Evolutionary conservation across 2,113 vertebrate species (phyloP).

Genomic region (Cichladusa arquata): DNA sequence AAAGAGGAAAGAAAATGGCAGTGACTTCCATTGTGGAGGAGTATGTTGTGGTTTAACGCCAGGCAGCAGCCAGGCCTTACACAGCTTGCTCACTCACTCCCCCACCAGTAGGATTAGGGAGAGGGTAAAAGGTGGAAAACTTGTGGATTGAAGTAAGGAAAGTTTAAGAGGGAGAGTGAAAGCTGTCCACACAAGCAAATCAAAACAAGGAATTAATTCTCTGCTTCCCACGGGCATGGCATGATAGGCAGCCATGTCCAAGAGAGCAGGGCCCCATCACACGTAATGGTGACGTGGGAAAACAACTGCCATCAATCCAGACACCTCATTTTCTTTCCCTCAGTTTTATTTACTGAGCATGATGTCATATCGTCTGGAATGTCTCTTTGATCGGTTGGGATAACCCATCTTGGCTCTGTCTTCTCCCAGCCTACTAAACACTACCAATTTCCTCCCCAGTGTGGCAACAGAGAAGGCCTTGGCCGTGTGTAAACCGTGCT

Average conservation of each 20-base stretch:
- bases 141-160: background rate
- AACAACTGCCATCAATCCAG: background rate
- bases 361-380: background rate
- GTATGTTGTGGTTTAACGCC: background rate
- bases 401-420: background rate
- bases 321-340: background rate
- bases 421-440: background rate
- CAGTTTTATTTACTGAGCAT: background rate
- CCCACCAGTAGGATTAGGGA: background rate
- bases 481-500: background rate
- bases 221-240: background rate
- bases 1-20: background rate
- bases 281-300: background rate
- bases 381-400: background rate
- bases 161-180: background rate
- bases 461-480: background rate
- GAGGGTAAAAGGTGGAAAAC: background rate
- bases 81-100: background rate
- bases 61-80: background rate
- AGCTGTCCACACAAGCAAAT: background rate
- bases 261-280: background rate
- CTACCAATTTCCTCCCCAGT: accelerated
- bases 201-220: background rate
- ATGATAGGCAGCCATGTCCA: background rate
- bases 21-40: accelerated